Evolutionary conservation across 2,797 vertebrate genomes (phyloP), one percentile per base, ranked within the genome.

Genomic region (Tarsius wallacei): DNA sequence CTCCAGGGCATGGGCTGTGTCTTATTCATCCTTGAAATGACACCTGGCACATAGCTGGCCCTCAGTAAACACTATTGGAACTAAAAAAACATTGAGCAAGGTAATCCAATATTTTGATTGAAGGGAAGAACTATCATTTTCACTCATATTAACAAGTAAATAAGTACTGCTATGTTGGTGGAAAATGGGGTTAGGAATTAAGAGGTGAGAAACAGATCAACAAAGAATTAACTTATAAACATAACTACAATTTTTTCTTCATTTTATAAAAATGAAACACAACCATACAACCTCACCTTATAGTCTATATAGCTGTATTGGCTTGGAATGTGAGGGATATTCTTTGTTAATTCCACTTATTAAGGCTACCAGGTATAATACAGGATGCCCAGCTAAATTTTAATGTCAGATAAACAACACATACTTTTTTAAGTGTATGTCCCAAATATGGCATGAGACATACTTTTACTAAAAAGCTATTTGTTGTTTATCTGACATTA

Each of bases 141-240:
- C n/a, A 28, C 8, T 83, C 21, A 17, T 57, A 31, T 28, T 57
- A 49, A 76, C 83, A 55, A 73, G 21, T 36, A 42, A 63, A 36
- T 53, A 53, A 90, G 33, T 15, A 31, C 17, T 51, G 74, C 3
- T 70, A 14, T 59, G 31, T 42, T 53, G 51, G 49, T 68, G 49
- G 53, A n/a, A 83, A 90, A 78, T 5, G 26, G 4, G 17, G 70
- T 6, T 33, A 55, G 57, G 11, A 92, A 76, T 31, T 63, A 87
- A 90, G 81, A 81, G 28, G 28, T 88, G 73, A 87, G 76, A 78
- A 91, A 55, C 8, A 81, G 59, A 19, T 85, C 47, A 61, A 88
- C 5, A 51, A 88, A 83, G 17, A 95, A 73, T 55, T 59, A 94
- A 51, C 8, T 88, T 74, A 80, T 26, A 66, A 97, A 94, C 33